Base-by-base conservation (phyloP, 2,888 invertebrate species). In the Julus scandinavius region DNA sequence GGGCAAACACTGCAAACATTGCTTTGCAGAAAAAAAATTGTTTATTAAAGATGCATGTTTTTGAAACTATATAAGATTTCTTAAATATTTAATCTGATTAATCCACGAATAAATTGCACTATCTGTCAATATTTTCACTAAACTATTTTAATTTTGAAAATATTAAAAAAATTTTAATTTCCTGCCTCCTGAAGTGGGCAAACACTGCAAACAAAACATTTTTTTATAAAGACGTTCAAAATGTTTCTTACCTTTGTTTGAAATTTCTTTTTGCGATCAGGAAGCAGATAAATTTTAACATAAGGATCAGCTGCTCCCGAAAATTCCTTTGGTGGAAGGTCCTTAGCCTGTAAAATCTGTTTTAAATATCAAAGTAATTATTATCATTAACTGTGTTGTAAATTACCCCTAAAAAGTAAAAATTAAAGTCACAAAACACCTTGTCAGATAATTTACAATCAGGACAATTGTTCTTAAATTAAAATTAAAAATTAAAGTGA, bases 271-370 rank as follows among this genome's bases (percentile, higher is more conserved):
- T 96, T 96, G 90, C 96, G 93, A 91, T 97, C 97, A 0, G 97
- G 97, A 17, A 97, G 93, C 0, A 97, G 94, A 92, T 96, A 96
- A 87, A 97, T 94, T 93, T 97, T 97, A 90, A 97, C 95, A 92
- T 97, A 97, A 0, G 97, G 97, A 92, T 97, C 97, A 89, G 96
- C 96, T 91, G 96, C 96, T 11, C 96, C 96, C 0, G 95, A 95
- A 89, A 96, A 96, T 91, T 97, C 97, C 92, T 96, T 96, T 89
- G 96, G 94, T 0, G 96, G 96, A n/a, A 97, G 93, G 91, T 96
- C 95, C 85, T 95, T 94, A 0, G 96, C 96, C 92, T 95, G 95
- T 90, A 96, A 93, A 89, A 96, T 94, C 95, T 95, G 91, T 15
- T 63, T 63, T 17, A 63, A 63, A 63, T 63, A 6, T 17, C 6